Percentiles rank a stretch among this genome's conserved stretches.
These are phyloP conservation scores for Coboldia fuscipes DNA, from an alignment of 1,140 invertebrate genomes.

Conservation along the genomic window DNA sequence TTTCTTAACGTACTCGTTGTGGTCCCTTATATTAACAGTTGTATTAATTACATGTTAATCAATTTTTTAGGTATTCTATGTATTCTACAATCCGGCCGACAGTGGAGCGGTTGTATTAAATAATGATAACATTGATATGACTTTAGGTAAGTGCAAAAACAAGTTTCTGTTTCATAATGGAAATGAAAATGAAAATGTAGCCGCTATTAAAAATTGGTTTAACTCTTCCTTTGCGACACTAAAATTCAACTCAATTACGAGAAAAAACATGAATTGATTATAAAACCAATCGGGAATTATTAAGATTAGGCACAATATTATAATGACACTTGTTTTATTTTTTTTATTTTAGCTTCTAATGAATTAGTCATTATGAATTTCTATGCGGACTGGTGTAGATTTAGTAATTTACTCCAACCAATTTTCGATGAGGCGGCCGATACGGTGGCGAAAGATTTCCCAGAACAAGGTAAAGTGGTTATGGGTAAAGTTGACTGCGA, in stretches of 20 bases:
- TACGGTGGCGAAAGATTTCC: constrained; percentile 50
- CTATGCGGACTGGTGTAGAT: constrained; percentile 94
- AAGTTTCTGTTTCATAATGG: constrained; percentile 3
- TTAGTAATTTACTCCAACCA: constrained; percentile 88
- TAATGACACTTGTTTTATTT: no score
- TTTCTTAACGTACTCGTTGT: no score
- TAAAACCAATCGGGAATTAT: no score
- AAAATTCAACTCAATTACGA: background rate
- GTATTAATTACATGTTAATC: no score
- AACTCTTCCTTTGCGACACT: background rate
- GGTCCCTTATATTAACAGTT: no score
- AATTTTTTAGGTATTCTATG: constrained; percentile 35
- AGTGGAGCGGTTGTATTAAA: constrained; percentile 57
- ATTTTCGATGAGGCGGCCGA: constrained; percentile 92
- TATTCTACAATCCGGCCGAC: constrained; percentile 41
- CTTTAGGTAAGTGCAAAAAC: constrained; percentile 41
- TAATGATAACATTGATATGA: constrained; percentile 56
- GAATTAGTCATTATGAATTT: constrained; percentile 97
- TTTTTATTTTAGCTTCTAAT: constrained; percentile 71
- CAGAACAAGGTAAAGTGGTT: constrained; percentile 63
- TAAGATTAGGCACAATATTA: no score
- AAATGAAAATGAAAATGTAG: background rate
- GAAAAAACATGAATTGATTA: no score
- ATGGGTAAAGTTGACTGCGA: constrained; percentile 97
- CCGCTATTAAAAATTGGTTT: background rate